These are phyloP conservation scores for Cromileptes altivelis DNA, from an alignment of 2,113 vertebrate genomes.

Conservation along the genomic window DNA sequence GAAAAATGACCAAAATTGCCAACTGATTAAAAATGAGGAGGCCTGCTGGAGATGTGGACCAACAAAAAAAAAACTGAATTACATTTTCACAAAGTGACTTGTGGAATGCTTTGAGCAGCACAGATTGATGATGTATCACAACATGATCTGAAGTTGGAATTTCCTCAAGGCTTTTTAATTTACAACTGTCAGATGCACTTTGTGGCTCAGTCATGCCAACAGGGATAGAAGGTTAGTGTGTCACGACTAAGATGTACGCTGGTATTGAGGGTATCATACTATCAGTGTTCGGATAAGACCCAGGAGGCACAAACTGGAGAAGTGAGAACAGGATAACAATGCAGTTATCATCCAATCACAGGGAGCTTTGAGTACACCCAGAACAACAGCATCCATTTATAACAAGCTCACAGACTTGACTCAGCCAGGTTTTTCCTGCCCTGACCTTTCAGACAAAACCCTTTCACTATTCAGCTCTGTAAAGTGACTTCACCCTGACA, in stretches of 20 bases:
- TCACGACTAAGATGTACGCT: background rate
- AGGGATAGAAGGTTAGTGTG: background rate
- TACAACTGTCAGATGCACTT: background rate
- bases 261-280: background rate
- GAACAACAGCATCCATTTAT: conserved; percentile 60
- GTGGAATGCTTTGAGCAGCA: background rate
- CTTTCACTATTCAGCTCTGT: conserved; percentile 43
- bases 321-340: conserved; percentile 13
- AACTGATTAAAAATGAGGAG: background rate
- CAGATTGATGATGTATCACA: background rate
- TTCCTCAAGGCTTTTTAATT: background rate
- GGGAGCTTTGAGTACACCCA: background rate
- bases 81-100: background rate
- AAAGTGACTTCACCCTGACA: conserved; percentile 47
- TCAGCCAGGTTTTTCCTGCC: conserved; percentile 28
- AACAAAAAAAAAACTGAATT: background rate
- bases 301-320: conserved; percentile 13
- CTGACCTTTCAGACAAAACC: conserved; percentile 50
- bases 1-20: background rate
- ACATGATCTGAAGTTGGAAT: background rate
- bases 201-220: background rate
- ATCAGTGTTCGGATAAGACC: conserved; percentile 31
- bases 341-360: conserved; percentile 32
- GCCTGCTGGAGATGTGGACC: background rate
- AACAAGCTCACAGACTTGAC: conserved; percentile 22